phyloP scores from a whole-genome alignment of 2,888 invertebrate species.

The Hirtodrosophila alboralis region DNA sequence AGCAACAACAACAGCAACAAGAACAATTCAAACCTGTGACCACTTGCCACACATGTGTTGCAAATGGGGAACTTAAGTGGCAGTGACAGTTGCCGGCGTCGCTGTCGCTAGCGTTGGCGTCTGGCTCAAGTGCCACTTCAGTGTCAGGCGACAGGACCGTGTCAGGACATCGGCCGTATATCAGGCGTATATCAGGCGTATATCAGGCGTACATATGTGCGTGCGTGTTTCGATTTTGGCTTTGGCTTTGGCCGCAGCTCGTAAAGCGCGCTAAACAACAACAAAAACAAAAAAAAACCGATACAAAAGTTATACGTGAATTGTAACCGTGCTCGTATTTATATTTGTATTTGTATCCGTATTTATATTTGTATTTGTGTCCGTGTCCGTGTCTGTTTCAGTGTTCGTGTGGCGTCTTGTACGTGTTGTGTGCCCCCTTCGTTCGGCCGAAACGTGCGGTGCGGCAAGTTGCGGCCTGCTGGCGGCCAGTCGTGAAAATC shows the following conservation, averaged over 20 bases:
- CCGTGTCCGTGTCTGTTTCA: conserved; percentile 5
- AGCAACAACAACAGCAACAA: conserved; percentile 18
- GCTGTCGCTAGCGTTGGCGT: conserved; percentile 9
- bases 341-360: conserved; percentile 8
- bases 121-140: conserved; percentile 48
- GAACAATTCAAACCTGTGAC: conserved; percentile 58
- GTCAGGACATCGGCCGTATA: conserved; percentile 32
- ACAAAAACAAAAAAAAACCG: conserved; percentile 45
- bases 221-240: conserved; percentile 68
- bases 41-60: conserved; percentile 64
- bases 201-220: conserved; percentile 33
- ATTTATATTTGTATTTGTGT: conserved; percentile 12
- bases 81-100: conserved; percentile 49
- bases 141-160: conserved; percentile 27
- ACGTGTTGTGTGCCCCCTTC: conserved; percentile 58
- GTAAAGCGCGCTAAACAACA: conserved; percentile 21
- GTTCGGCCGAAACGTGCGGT: conserved; percentile 64
- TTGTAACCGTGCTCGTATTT: conserved; percentile 26
- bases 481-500: conserved; percentile 42
- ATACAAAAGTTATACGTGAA: conserved; percentile 40
- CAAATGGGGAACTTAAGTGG: conserved; percentile 38
- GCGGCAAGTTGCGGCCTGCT: conserved; percentile 45
- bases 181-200: conserved; percentile 22
- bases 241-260: conserved; percentile 22
- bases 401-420: conserved; percentile 35